Evolutionary conservation across 2,113 vertebrate genomes (phyloP), one percentile per base, ranked within the genome.

Genomic region (Anolis carolinensis): DNA sequence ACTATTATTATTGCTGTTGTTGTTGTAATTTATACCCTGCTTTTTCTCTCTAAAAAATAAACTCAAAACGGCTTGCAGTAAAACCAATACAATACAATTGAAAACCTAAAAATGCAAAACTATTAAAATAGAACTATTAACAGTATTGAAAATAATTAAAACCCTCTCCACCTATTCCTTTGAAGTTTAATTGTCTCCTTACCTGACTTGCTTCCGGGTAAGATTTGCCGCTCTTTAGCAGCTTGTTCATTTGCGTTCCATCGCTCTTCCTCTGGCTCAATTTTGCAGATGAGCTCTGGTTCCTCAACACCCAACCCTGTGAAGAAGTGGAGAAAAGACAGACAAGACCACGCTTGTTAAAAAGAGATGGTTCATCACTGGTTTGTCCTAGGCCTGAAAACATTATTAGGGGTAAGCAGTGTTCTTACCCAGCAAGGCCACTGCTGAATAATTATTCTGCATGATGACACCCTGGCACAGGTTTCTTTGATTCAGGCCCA

Each of bases 251-350:
- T 75, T 16, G 59, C 36, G 55, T 75, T 84, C 82, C 82, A 84
- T 6, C 20, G 72, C 36, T 84, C 82, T 50, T 84, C 82, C 59
- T 13, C 82, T 5, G 82, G 73, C 39, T 84, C 82, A 48, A 84
- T 65, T 59, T 84, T 84, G 59, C 82, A 84, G 62, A 84, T 84
- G 25, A 84, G 30, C 59, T 84, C 82, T 4, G 82, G 82, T 32
- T 84, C 72, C 23, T 84, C 72, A 50, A 20, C 59, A 50, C 72
- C 55, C 27, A 84, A 76, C 36, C 82, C 82, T 84, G 52, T 20
- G 34, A 32, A 74, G 55, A 5, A 74, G 32, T 39, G 82, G 55
- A 16, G 13, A 13, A 39, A 84, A 67, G 62, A 25, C 36, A 10
- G 39, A 48, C 36, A 76, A 76, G 82, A 9, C 67, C 72, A 44